Evolutionary conservation across 1,140 invertebrate species (phyloP).

Genomic region (Drosophila truncata): DNA sequence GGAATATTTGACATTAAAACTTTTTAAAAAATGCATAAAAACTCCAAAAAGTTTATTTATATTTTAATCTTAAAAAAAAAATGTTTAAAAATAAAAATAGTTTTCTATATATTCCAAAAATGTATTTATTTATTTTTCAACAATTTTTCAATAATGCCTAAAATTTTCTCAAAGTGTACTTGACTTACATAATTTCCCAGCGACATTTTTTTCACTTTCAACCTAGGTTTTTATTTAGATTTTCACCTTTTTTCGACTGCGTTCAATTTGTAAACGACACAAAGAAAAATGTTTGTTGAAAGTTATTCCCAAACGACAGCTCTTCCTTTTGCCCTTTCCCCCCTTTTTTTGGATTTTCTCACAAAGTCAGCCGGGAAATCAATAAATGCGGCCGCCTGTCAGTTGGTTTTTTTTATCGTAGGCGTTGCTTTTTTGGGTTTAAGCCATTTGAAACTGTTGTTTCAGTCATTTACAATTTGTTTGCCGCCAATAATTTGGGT

Average conservation of each 20-base stretch:
- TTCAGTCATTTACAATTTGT: conserved; percentile 24
- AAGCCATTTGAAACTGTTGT: conserved; percentile 27
- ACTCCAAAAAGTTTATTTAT: no score
- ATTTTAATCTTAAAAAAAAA: no score
- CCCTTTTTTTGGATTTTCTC: conserved; percentile 20
- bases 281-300: conserved; percentile 38
- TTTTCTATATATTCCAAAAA: no score
- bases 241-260: conserved; percentile 34
- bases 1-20: no score
- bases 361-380: conserved; percentile 51
- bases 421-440: conserved; percentile 19
- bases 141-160: not conserved
- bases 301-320: conserved; percentile 23
- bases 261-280: conserved; percentile 41
- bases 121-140: not conserved
- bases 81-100: no score
- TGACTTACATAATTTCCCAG: conserved; percentile 56
- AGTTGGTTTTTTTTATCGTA: conserved; percentile 27
- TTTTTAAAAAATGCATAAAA: no score
- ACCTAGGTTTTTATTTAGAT: conserved; percentile 44
- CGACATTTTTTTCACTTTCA: conserved; percentile 51
- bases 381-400: conserved; percentile 49
- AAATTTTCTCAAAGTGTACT: not conserved
- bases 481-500: conserved; percentile 52
- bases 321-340: conserved; percentile 9